Conservation (phyloP, 2,888 invertebrate genomes). For the Calephelis perditalis region DNA sequence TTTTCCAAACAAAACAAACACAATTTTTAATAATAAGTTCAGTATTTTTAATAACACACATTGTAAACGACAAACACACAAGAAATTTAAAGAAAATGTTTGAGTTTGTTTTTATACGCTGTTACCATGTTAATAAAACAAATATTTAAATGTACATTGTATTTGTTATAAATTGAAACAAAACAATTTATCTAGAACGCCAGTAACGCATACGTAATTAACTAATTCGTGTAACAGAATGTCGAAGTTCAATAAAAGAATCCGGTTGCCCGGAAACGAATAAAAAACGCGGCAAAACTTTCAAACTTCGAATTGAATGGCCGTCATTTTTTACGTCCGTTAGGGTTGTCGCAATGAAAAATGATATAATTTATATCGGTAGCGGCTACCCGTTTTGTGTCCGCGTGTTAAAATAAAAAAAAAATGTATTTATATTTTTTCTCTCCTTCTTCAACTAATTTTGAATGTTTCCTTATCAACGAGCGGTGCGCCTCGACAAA, state of each 20-base stretch:
- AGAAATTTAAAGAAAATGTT: no score
- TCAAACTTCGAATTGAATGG: constrained; percentile 72
- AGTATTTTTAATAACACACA: no score
- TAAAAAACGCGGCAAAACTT: constrained; percentile 76
- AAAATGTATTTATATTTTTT: constrained; percentile 67
- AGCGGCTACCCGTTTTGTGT: constrained; percentile 76
- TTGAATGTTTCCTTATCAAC: constrained; percentile 78
- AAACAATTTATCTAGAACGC: constrained; percentile 12
- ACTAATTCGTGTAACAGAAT: constrained; percentile 27
- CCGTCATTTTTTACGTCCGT: constrained; percentile 75
- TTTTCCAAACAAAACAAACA: no score
- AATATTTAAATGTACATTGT: constrained; percentile 20
- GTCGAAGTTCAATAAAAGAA: constrained; percentile 53
- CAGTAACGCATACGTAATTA: constrained; percentile 23
- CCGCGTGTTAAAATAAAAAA: constrained; percentile 70
- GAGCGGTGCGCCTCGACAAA: constrained; percentile 70
- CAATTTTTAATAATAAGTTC: no score
- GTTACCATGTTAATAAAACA: no score
- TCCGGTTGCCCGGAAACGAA: constrained; percentile 71
- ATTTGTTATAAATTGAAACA: constrained; percentile 8
- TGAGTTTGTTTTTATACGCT: no score
- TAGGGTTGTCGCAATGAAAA: constrained; percentile 75
- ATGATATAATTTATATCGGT: constrained; percentile 77
- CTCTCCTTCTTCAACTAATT: constrained; percentile 72
- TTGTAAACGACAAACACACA: no score